Evolutionary conservation across 2,888 invertebrate species (phyloP), one percentile per base, ranked within the genome.

Genomic region (Drosophila percnosoma): DNA sequence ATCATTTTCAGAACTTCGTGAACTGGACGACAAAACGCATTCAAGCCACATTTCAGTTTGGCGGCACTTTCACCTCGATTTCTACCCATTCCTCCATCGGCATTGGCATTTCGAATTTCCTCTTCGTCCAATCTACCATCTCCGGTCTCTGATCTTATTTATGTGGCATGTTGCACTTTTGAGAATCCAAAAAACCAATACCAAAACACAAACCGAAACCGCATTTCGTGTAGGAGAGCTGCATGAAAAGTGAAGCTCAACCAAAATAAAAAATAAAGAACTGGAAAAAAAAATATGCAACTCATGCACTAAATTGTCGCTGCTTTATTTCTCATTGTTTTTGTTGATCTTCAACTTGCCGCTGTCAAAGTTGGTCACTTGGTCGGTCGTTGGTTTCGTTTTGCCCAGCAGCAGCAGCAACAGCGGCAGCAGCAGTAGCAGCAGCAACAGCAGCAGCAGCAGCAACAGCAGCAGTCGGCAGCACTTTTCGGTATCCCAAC

Each of bases 221-320:
- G 68, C 84, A 84, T 65, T 72, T 75, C 57, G 80, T 71, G 78
- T 70, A 72, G 67, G 74, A 60, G 68, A 67, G 62, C 68, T 45
- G 63, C 72, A 78, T 64, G 40, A 76, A 78, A 79, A 81, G 79
- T 79, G 79, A 79, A 79, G 78, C 51, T 34, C 53, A 29, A 27
- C 33, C 36, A 53, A 72, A 51, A 66, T 60, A 52, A 62, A 24
- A 59, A 58, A 54, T 71, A 59, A 86, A 83, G 89, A 36, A 52
- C 36, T 36, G 58, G 52, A 63, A 60, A 67, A 62, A n/a, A 82
- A 87, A 87, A 85, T 85, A 85, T 87, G 86, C 86, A 87, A 87
- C 77, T 87, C 86, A 87, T 90, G 90, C 90, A 88, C 81, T 87
- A 87, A 87, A 87, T 90, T 87, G 90, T 86, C 90, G 86, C 83